phyloP scores from a whole-genome alignment of 1,140 invertebrate genomes.

The Belonocnema kinseyi region DNA sequence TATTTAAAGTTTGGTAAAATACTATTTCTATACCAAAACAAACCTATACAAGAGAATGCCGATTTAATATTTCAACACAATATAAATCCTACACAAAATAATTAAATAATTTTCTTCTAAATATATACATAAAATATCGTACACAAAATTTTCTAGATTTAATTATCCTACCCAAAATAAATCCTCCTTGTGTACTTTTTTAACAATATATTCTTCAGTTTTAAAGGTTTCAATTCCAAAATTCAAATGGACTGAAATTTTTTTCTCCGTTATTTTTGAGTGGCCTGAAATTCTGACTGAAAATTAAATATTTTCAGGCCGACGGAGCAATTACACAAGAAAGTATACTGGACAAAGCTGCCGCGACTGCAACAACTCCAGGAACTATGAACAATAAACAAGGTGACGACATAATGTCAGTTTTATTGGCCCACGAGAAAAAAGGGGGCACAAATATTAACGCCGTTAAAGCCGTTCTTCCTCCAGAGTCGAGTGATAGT shows the following conservation, averaged over 20 bases:
- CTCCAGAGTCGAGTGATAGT: constrained; percentile 83
- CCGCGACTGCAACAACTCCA: constrained; percentile 76
- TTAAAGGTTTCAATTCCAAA: too few species aligned
- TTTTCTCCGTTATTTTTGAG: too few species aligned
- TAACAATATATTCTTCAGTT: too few species aligned
- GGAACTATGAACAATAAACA: constrained; percentile 79
- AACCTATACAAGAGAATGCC: background rate
- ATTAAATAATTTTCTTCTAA: too few species aligned
- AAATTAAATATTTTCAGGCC: constrained; percentile 45
- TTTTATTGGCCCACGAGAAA: constrained; percentile 92
- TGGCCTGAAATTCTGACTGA: too few species aligned
- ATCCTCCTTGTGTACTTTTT: too few species aligned
- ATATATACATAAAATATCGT: too few species aligned
- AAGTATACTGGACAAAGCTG: constrained; percentile 71
- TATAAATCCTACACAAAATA: too few species aligned
- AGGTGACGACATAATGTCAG: constrained; percentile 93
- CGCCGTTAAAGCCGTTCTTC: constrained; percentile 79
- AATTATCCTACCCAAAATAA: constrained; percentile 1
- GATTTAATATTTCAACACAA: too few species aligned
- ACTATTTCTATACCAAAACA: background rate
- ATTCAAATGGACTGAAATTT: too few species aligned
- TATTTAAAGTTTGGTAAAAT: background rate
- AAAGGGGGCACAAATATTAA: constrained; percentile 79
- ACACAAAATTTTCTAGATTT: too few species aligned
- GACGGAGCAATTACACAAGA: constrained; percentile 73